Conservation (phyloP, 1,140 invertebrate genomes). For the Drosophila kohkoa region DNA sequence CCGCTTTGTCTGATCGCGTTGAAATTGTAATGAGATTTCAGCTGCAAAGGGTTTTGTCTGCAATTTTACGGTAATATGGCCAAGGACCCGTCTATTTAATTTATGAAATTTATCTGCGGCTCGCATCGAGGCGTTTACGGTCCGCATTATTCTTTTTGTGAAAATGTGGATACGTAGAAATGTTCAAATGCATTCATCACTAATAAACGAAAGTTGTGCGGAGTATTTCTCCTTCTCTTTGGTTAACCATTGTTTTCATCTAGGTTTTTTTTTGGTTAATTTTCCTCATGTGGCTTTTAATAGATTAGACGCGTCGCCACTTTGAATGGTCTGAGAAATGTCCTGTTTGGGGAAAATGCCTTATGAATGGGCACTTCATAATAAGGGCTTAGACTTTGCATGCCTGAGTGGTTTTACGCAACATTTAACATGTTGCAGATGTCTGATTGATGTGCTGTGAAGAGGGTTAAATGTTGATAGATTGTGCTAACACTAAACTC, state of each 20-base stretch:
- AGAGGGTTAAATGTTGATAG: slow-evolving; percentile 54
- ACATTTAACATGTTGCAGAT: slow-evolving; percentile 34
- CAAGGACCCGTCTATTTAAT: slow-evolving; percentile 78
- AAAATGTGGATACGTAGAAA: slow-evolving; percentile 34
- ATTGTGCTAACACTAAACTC: slow-evolving; percentile 3
- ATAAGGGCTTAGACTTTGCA: slow-evolving; percentile 40
- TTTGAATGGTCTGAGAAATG: neutral
- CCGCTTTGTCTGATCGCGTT: slow-evolving; percentile 75
- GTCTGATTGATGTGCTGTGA: slow-evolving; percentile 39
- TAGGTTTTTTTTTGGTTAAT: slow-evolving; percentile 54
- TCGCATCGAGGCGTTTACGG: slow-evolving; percentile 54
- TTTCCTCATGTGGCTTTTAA: slow-evolving; percentile 57
- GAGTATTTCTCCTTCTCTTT: neutral
- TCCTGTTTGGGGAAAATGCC: slow-evolving; percentile 6
- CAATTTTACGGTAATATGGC: slow-evolving; percentile 83
- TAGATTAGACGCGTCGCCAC: slow-evolving; percentile 59
- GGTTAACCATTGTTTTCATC: slow-evolving; percentile 34
- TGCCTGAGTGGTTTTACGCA: slow-evolving; percentile 43
- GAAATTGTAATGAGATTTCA: slow-evolving; percentile 84
- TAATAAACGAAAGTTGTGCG: slow-evolving; percentile 37
- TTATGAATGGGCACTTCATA: slow-evolving; percentile 47
- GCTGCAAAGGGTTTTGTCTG: slow-evolving; percentile 57
- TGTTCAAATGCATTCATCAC: slow-evolving; percentile 66
- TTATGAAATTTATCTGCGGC: slow-evolving; percentile 82
- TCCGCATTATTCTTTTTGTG: slow-evolving; percentile 37